Evolutionary conservation across 1,140 invertebrate genomes (phyloP).

Genomic region (Drosophila elegans): DNA sequence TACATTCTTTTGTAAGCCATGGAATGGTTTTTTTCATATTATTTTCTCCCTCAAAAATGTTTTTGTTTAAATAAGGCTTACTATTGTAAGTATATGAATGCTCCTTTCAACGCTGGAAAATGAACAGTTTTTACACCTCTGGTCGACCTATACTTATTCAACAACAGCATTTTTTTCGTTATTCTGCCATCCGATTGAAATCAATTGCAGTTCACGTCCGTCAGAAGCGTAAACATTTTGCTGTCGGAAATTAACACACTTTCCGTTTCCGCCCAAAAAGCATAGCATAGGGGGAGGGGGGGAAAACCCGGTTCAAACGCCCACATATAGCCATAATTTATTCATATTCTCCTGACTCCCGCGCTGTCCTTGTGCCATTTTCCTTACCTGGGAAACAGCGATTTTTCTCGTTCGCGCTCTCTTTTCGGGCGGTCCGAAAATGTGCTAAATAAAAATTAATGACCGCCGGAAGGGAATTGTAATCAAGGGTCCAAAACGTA

Average conservation of each 20-base stretch:
- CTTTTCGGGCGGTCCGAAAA: constrained; percentile 39
- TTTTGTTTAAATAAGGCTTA: background rate
- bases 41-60: background rate
- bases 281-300: background rate
- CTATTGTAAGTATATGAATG: background rate
- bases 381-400: constrained; percentile 49
- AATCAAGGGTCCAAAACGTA: constrained; percentile 62
- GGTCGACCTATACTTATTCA: constrained; percentile 17
- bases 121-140: constrained; percentile 14
- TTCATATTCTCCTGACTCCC: constrained; percentile 56
- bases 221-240: constrained; percentile 72
- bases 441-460: constrained; percentile 82
- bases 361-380: constrained; percentile 56
- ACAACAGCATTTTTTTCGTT: constrained; percentile 32
- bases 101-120: constrained; percentile 1
- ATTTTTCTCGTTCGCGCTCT: constrained; percentile 21
- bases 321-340: constrained; percentile 65
- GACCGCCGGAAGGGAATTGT: constrained; percentile 76
- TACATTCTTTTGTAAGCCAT: background rate
- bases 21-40: background rate
- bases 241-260: constrained; percentile 81
- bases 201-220: constrained; percentile 75
- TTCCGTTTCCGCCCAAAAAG: constrained; percentile 66
- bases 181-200: constrained; percentile 62
- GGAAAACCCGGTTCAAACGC: constrained; percentile 5